Evolutionary conservation across 2,797 vertebrate genomes (phyloP).

Genomic region (Fratercula arctica): DNA sequence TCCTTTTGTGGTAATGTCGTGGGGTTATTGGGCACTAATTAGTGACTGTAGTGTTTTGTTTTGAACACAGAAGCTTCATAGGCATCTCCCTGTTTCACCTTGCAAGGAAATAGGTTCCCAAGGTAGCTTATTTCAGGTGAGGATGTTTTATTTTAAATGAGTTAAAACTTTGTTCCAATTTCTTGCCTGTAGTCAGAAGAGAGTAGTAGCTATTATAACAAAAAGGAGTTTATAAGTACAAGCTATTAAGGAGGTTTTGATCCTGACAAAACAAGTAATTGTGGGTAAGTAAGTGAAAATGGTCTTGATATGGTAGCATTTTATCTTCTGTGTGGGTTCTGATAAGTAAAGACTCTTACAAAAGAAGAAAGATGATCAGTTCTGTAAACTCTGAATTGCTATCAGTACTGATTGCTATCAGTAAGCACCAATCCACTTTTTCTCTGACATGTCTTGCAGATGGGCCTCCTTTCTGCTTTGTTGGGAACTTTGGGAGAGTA

Average conservation of each 20-base stretch:
- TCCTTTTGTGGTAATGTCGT: background rate
- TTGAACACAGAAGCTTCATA: background rate
- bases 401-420: background rate
- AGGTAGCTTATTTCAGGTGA: constrained; percentile 30
- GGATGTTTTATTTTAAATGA: constrained; percentile 9
- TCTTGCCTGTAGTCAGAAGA: constrained; percentile 31
- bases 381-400: background rate
- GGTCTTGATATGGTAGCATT: background rate
- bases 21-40: background rate
- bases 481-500: background rate
- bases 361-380: background rate
- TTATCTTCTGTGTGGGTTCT: background rate
- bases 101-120: background rate
- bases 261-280: background rate
- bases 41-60: background rate
- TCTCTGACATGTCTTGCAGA: background rate
- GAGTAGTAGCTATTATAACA: background rate
- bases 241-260: background rate
- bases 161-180: background rate
- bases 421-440: background rate
- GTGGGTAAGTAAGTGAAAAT: background rate
- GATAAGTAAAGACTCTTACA: background rate
- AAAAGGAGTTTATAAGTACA: background rate
- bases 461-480: background rate
- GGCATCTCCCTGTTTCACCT: background rate